A percentile compares a stretch with the other conserved stretches of the same genome.
These are phyloP conservation scores for Heliconius congener DNA, from an alignment of 1,140 invertebrate species.

Conservation along the genomic window DNA sequence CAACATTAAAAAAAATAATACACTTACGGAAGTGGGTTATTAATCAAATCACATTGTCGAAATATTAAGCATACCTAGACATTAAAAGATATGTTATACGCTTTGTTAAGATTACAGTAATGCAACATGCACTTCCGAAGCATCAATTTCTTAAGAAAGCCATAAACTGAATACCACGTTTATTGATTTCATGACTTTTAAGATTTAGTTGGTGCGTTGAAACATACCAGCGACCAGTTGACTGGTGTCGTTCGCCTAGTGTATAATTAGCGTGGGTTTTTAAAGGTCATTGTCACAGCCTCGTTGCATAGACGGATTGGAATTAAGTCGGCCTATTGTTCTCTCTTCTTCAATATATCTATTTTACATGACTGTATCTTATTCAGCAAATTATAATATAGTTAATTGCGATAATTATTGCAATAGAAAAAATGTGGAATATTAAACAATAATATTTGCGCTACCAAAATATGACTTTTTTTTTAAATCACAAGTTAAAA, in stretches of 20 bases:
- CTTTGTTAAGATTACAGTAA: background rate
- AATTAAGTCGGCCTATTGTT: slow-evolving; percentile 61
- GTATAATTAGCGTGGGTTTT: slow-evolving; percentile 79
- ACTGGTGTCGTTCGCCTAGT: slow-evolving; percentile 52
- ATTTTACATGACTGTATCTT: background rate
- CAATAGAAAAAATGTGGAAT: too few species aligned
- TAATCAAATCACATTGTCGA: too few species aligned
- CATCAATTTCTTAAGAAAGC: slow-evolving; percentile 5
- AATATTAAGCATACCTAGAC: too few species aligned
- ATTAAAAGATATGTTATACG: background rate
- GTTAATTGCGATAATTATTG: background rate
- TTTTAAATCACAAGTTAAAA: too few species aligned
- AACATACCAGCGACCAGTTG: slow-evolving; percentile 62
- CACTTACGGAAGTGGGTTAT: too few species aligned
- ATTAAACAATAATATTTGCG: background rate
- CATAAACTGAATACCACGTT: slow-evolving; percentile 36
- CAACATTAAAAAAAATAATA: too few species aligned
- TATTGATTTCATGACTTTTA: slow-evolving; percentile 44
- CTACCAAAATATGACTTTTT: background rate
- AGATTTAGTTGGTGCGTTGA: slow-evolving; percentile 53
- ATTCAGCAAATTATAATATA: background rate
- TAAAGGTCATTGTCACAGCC: slow-evolving; percentile 78
- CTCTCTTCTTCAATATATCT: slow-evolving; percentile 21
- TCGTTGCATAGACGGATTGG: slow-evolving; percentile 54
- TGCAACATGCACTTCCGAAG: background rate